Base-by-base conservation (phyloP, 2,797 vertebrate species). In the Coranthus polyacanthus region DNA sequence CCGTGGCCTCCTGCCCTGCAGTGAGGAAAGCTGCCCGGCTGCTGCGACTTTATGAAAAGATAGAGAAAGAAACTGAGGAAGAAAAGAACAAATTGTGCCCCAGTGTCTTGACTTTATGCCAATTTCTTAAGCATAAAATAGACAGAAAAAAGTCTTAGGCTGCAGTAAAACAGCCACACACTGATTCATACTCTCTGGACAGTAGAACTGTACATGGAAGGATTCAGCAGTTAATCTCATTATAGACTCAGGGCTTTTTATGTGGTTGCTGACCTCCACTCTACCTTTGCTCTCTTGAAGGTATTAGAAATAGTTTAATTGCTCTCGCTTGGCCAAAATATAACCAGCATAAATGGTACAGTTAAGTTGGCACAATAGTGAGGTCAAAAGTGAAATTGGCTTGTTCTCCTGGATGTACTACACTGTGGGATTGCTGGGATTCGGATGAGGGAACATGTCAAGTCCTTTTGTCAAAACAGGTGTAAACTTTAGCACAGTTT, bases 21-120 rank as follows among this genome's bases (percentile, higher is more conserved):
- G 71, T 60, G 61, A 82, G 81, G 80, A 78, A 84, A 80, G 68
- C 70, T 52, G 60, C 64, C 67, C 15, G 37, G 63, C 55, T 20
- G 56, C 58, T 69, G 59, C 60, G 51, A 58, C 53, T 84, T 67
- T 65, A 68, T 82, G 54, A 78, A 80, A 74, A 82, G 75, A 66
- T 52, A 59, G 47, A 42, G 61, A 69, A 60, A 67, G 55, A 59
- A 76, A 74, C 29, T 8, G 49, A 66, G 49, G 72, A 60, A 72
- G 67, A 77, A 81, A 75, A 76, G 62, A 83, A 85, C 81, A 81
- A 81, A 71, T 90, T 91, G 78, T 87, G 54, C 70, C 78, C 58
- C n/a, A 10, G 61, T 79, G 78, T 84, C 68, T 85, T 89, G 83
- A 89, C 68, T 73, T 69, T 34, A 62, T 79, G 75, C 82, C 83